Base-by-base conservation (phyloP, 2,113 vertebrate genomes). In the Grammomys surdaster region DNA sequence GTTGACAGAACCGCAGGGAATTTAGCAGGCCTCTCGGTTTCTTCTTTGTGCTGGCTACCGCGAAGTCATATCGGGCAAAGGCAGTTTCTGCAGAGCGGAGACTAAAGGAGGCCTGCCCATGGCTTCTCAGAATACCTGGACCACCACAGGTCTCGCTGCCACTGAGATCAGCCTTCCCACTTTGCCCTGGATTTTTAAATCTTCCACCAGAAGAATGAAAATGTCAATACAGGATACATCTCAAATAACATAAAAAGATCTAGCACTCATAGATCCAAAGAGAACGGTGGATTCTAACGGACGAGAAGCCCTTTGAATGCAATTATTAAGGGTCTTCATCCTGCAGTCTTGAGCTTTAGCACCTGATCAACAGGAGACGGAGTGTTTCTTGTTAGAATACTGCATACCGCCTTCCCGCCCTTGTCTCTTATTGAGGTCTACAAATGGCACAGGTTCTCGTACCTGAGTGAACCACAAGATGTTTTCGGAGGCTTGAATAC, bases 401-500 rank as follows among this genome's bases (percentile, higher is more conserved):
- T 70, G 60, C 77, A 48, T 1, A 93, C 63, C 19, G 36, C 36
- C 13, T 22, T 36, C 14, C n/a, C 40, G 78, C 16, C 24, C 56
- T 63, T 36, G 36, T 88, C 26, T 94, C 13, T 88, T 54, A 70
- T 28, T 91, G n/a, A 89, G 92, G 60, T 90, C 48, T 92, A 86
- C 11, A 46, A 96, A 91, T 19, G 72, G 33, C 13, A 88, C 16
- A 92, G 31, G 10, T 81, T 90, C 90, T 82, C 77, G 87, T 99
- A 99, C 99, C 99, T 98, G 99, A 99, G 98, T 99, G 99, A 63
- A 99, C 99, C 46, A 99, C 99, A 98, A 99, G 99, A 98, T 99
- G 99, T 98, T 99, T 99, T n/a, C 99, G 99, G 85, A 99, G 99
- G 98, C 99, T 99, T 96, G 99, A 99, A 97, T 99, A 99, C 98